Evolutionary conservation across 2,797 vertebrate genomes (phyloP).

Genomic region (Labroides dimidiatus): DNA sequence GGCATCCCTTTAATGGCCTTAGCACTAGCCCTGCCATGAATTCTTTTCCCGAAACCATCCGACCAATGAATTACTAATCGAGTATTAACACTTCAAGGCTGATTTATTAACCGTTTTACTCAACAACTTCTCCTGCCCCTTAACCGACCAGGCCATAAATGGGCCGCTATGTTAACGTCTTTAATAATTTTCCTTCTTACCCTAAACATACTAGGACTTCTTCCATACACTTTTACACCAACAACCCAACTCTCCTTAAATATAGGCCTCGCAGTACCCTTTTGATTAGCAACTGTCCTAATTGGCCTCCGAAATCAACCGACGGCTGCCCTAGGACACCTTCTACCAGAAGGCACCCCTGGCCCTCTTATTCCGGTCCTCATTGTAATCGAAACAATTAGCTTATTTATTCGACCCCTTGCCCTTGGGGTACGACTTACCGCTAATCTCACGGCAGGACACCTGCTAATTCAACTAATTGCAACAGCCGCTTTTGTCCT

Average conservation of each 20-base stretch:
- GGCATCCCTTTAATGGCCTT: background rate
- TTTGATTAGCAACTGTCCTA: conserved; percentile 29
- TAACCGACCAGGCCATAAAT: conserved; percentile 10
- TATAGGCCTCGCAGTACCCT: background rate
- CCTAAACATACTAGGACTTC: background rate
- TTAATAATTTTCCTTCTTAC: conserved; percentile 25
- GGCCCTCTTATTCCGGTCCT: background rate
- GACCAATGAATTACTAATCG: background rate
- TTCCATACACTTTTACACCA: conserved; percentile 53
- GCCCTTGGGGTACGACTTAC: conserved; percentile 60
- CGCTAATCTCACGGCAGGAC: conserved; percentile 47
- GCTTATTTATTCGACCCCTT: conserved; percentile 41
- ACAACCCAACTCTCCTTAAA: conserved; percentile 55
- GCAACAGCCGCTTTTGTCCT: background rate
- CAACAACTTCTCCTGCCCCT: conserved; percentile 21
- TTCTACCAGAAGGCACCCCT: conserved; percentile 56
- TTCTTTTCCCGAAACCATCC: accelerated
- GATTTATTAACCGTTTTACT: background rate
- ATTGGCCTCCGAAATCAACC: conserved; percentile 45
- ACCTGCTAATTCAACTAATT: conserved; percentile 39
- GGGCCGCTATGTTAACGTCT: accelerated
- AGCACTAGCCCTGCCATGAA: accelerated
- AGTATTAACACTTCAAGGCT: accelerated
- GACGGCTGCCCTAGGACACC: background rate
- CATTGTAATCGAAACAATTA: conserved; percentile 68